Evolutionary conservation across 2,888 invertebrate species (phyloP).

Genomic region (Caenorhabditis wallacei): DNA sequence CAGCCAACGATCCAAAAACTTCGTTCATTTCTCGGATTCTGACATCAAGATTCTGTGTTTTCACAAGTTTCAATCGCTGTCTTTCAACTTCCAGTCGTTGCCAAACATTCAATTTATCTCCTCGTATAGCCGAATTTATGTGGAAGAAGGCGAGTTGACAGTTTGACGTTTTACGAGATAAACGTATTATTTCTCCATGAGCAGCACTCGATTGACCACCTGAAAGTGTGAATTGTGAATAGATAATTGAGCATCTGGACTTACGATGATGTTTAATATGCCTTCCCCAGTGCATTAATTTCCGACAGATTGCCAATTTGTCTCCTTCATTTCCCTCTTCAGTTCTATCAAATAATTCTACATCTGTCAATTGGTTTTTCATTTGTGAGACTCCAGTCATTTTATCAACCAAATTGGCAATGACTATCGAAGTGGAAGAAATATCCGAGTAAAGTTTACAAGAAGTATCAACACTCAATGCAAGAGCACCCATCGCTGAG

Average conservation of each 20-base stretch:
- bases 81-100: constrained; percentile 54
- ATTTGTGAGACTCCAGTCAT: constrained; percentile 42
- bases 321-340: constrained; percentile 57
- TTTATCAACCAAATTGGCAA: constrained; percentile 50
- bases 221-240: background rate
- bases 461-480: constrained; percentile 41
- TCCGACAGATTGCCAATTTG: constrained; percentile 48
- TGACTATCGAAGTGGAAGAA: constrained; percentile 43
- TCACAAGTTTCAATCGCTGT: constrained; percentile 54
- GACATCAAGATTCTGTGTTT: constrained; percentile 50
- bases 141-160: constrained; percentile 55
- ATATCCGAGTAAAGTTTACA: constrained; percentile 59
- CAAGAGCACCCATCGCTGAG: constrained; percentile 45
- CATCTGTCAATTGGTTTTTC: constrained; percentile 37
- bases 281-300: constrained; percentile 56
- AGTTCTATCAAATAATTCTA: constrained; percentile 34
- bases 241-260: background rate
- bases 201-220: constrained; percentile 52
- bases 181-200: constrained; percentile 55
- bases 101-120: constrained; percentile 41
- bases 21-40: constrained; percentile 81
- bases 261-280: constrained; percentile 56
- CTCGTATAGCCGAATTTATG: constrained; percentile 50
- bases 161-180: constrained; percentile 69
- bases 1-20: constrained; percentile 47